Base-by-base conservation (phyloP, 2,797 vertebrate species). In the Pseudotriccus pelzelni region DNA sequence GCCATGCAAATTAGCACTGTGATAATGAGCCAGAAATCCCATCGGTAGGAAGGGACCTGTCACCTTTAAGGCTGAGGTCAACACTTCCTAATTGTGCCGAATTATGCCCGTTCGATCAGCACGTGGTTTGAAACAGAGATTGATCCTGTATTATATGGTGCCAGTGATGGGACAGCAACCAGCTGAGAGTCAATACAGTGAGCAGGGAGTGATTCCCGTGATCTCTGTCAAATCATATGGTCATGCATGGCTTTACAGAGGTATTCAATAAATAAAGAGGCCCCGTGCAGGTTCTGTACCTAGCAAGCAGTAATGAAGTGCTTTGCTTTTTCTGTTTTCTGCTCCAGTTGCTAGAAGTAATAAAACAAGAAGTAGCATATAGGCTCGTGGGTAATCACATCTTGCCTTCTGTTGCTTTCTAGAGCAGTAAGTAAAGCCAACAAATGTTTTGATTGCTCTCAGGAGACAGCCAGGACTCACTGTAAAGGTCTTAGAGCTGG, bases 1-100 rank as follows among this genome's bases (percentile, higher is more conserved):
- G 84, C 72, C 43, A 63, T 90, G 87, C 58, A 93, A 93, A 96
- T 94, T 64, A 94, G 84, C 46, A 22, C 68, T 82, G 10, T 84
- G 92, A 36, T 94, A 93, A 92, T 4, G n/a, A 96, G 55, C n/a
- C 70, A 83, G 79, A 84, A 90, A 91, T 91, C 76, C 68, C 56
- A 74, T 85, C 73, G 62, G 15, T 36, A 58, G 46, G n/a, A 64
- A 83, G 74, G 44, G 52, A 68, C 50, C 52, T 59, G 32, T 60
- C 68, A 89, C 90, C 80, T 93, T 44, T 76, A 69, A 63, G 75
- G 37, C 49, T 56, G 66, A 87, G 80, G 69, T 95, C 73, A 94
- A 43, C 63, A 32, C 41, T 83, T 77, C 63, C 58, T 66, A 32
- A 62, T 80, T 89, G 43, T 85, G 30, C 41, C 62, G 47, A 87